phyloP scores from a whole-genome alignment of 2,888 invertebrate species.

The Lepidochitona cinerea region DNA sequence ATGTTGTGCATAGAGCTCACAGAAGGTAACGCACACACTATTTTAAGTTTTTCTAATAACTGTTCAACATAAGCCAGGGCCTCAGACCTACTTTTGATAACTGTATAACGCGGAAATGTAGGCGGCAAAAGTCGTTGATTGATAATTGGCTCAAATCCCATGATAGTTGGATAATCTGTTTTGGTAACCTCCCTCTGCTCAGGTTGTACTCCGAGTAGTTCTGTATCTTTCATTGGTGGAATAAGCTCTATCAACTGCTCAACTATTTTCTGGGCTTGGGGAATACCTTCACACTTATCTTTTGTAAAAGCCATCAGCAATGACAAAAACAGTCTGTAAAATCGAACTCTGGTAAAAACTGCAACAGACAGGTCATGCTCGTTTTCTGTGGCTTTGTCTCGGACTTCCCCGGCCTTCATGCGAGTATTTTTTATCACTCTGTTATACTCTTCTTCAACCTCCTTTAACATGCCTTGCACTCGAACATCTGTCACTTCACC shows the following conservation, averaged over 20 bases:
- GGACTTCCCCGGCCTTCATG: conserved; percentile 64
- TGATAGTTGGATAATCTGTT: conserved; percentile 64
- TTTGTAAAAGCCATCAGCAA: conserved; percentile 79
- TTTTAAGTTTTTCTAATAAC: conserved; percentile 78
- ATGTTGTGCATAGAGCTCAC: conserved; percentile 58
- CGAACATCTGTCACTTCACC: conserved; percentile 87
- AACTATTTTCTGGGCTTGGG: conserved; percentile 86
- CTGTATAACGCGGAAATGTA: conserved; percentile 96
- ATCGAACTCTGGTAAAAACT: conserved; percentile 82
- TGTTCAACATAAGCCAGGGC: conserved; percentile 87
- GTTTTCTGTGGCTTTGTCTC: conserved; percentile 70
- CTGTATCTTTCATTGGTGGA: conserved; percentile 83
- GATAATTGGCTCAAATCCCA: conserved; percentile 96
- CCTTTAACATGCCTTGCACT: conserved; percentile 85
- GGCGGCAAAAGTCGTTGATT: conserved; percentile 97
- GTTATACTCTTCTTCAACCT: conserved; percentile 87
- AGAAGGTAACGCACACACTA: conserved; percentile 58
- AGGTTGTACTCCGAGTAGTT: conserved; percentile 82
- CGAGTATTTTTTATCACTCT: conserved; percentile 71
- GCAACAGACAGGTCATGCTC: conserved; percentile 71
- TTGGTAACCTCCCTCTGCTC: conserved; percentile 59
- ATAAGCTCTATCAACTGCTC: conserved; percentile 87
- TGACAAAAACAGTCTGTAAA: conserved; percentile 89
- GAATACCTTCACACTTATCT: conserved; percentile 72
- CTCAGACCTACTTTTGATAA: conserved; percentile 79